Evolutionary conservation across 2,113 vertebrate genomes (phyloP), one percentile per base, ranked within the genome.

Genomic region (Scomber colias): DNA sequence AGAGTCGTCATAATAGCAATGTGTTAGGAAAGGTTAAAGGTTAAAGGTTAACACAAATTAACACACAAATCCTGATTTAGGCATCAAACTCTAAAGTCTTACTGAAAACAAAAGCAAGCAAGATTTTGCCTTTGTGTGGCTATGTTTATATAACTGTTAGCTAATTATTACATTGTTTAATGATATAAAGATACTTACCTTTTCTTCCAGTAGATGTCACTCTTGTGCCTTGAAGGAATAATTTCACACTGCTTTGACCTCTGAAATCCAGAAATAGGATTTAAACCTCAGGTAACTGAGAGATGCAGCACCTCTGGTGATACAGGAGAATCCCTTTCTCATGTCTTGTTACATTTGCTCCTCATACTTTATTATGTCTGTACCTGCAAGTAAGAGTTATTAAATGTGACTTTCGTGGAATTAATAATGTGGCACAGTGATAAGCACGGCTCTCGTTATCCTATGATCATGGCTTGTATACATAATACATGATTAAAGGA

Each of bases 201-300:
- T 2, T 7, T 57, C 2, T 9, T 74, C 90, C 91, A 90, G 53
- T 75, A 88, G 91, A 81, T 82, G 92, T 91, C 92, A 19, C 63
- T 72, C 74, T 87, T 82, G 71, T 60, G 48, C 75, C 59, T 71
- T 53, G 11, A 65, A 50, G 15, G 1, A 49, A 17, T 48, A 0
- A 16, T 8, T 40, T 15, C 6, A 3, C 19, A 5, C 5, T 2
- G 12, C 53, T 46, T 27, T 40, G 35, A 40, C 35, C 49, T 57
- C 19, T 75, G 35, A 40, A 40, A 40, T 40, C 35, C 35, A 40
- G 35, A 40, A 40, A 40, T 40, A 40, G 6, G 35, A 82, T 44
- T 57, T 48, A 0, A 54, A 11, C 21, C 13, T 17, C 60, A n/a
- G 49, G 40, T 21, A 30, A 44, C 11, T 56, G 13, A 15, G 14